A percentile compares a stretch with the other conserved stretches of the same genome.
Evolutionary conservation across 2,888 invertebrate genomes (phyloP).

Genomic region (Ypsolopha sequella): DNA sequence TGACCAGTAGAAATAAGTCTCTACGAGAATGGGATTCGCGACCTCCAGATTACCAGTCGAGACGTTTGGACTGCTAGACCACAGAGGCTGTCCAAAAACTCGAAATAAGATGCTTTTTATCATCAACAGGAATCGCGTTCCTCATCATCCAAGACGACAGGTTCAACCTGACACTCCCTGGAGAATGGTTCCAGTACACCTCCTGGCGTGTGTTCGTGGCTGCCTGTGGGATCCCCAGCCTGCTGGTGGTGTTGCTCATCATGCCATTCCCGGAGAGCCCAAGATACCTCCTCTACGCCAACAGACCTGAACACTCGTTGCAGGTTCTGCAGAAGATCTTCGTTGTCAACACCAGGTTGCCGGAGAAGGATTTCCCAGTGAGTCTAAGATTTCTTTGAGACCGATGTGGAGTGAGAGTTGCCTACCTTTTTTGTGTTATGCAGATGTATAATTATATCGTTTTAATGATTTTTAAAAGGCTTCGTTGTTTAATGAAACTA

Average conservation of each 20-base stretch:
- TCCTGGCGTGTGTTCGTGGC: constrained; percentile 76
- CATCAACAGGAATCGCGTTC: constrained; percentile 51
- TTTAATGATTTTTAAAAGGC: no score
- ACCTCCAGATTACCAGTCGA: not conserved
- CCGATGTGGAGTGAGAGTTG: no score
- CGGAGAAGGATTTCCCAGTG: constrained; percentile 66
- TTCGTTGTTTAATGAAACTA: no score
- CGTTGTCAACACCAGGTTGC: constrained; percentile 60
- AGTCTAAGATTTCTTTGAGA: constrained; percentile 15
- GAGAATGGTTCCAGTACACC: constrained; percentile 53
- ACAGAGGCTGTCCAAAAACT: not conserved
- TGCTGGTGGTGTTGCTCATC: constrained; percentile 59
- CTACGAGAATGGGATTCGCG: no score
- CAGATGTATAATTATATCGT: no score
- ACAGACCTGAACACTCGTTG: constrained; percentile 59
- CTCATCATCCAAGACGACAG: constrained; percentile 47
- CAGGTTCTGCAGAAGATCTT: constrained; percentile 68
- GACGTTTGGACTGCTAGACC: not conserved
- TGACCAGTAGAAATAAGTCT: no score
- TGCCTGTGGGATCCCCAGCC: constrained; percentile 70
- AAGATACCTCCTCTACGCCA: constrained; percentile 62
- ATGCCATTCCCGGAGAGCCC: constrained; percentile 72
- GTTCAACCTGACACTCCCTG: constrained; percentile 37
- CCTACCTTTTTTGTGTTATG: no score
- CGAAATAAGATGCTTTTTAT: not conserved